Evolutionary conservation across 2,113 vertebrate genomes (phyloP).

Genomic region (Rynchops niger): DNA sequence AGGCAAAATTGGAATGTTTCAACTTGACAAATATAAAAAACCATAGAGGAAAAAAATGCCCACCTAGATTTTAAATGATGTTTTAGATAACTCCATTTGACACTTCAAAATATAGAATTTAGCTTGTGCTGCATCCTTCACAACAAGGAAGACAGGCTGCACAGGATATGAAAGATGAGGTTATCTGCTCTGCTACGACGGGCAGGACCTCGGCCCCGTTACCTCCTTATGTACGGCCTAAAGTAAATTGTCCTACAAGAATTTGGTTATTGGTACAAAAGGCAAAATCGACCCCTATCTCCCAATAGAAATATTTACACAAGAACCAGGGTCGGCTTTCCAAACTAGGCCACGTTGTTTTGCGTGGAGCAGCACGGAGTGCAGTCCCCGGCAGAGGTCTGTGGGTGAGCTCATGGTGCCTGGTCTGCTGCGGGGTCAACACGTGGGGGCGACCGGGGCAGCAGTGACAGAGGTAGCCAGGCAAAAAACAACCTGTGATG

Average conservation of each 20-base stretch:
- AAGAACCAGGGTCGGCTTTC: not conserved
- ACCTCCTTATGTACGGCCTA: not conserved
- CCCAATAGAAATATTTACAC: not conserved
- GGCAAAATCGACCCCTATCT: not conserved
- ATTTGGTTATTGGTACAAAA: not conserved
- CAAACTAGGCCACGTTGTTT: not conserved
- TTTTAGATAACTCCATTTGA: not conserved
- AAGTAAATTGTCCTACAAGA: not conserved
- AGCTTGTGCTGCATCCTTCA: not conserved
- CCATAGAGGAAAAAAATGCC: not conserved
- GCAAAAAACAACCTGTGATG: not conserved
- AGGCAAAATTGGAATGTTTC: slow-evolving; percentile 2
- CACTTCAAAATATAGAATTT: slow-evolving; percentile 19
- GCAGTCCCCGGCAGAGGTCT: rapidly evolving
- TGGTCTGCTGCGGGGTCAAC: rapidly evolving
- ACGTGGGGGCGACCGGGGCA: not conserved
- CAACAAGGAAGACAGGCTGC: not conserved
- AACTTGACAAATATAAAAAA: not conserved
- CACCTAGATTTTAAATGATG: not conserved
- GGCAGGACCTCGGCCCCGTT: not conserved
- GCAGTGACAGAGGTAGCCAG: not conserved
- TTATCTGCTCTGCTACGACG: not conserved
- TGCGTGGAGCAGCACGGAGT: not conserved
- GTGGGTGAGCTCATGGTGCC: rapidly evolving
- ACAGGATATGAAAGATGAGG: not conserved